Conservation (phyloP, 1,140 invertebrate species). For the Scaptodrosophila lebanonensis region DNA sequence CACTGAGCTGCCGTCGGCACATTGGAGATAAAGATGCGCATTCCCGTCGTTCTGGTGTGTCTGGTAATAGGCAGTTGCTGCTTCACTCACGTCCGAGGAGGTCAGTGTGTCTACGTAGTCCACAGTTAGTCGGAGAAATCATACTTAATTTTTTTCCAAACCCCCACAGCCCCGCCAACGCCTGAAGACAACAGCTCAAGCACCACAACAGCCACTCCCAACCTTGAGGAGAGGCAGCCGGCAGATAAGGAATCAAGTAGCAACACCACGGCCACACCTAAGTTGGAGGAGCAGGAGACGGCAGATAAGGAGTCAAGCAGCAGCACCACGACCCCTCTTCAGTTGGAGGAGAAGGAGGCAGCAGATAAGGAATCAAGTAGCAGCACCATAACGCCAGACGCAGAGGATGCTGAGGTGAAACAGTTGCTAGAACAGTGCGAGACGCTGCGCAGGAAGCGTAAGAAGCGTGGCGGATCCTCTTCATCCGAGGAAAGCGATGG, state of each 20-base stretch:
- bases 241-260: too few relatives aligned
- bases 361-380: too few relatives aligned
- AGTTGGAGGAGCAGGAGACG: too few relatives aligned
- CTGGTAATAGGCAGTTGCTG: conserved; percentile 41
- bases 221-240: conserved; percentile 21
- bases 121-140: too few relatives aligned
- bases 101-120: too few relatives aligned
- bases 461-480: conserved; percentile 45
- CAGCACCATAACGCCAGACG: background rate
- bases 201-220: conserved; percentile 28
- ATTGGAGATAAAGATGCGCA: conserved; percentile 38
- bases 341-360: too few relatives aligned
- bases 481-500: conserved; percentile 57
- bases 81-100: too few relatives aligned
- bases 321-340: too few relatives aligned
- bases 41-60: conserved; percentile 17
- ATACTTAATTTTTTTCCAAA: too few relatives aligned
- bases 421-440: conserved; percentile 45
- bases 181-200: conserved; percentile 12
- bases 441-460: conserved; percentile 30
- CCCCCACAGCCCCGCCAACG: conserved; percentile 12
- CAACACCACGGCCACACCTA: too few relatives aligned
- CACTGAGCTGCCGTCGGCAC: conserved; percentile 26
- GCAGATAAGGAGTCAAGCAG: too few relatives aligned
- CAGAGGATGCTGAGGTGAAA: conserved; percentile 20